These are phyloP conservation scores for Arvicanthis niloticus DNA, from an alignment of 2,113 vertebrate species.

Conservation along the genomic window DNA sequence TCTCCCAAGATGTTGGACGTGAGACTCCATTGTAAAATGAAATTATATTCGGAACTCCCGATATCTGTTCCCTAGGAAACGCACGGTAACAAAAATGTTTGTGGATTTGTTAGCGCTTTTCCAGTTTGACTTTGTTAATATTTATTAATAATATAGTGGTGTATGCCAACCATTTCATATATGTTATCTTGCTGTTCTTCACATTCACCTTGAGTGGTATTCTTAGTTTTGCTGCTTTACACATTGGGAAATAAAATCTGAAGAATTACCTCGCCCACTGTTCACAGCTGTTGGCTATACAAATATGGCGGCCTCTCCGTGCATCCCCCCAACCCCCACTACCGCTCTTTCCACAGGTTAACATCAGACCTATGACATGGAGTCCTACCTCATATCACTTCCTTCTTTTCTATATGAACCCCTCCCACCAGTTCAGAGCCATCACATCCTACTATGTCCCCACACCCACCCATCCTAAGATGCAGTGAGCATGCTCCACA, in stretches of 20 bases:
- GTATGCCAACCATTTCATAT: background rate
- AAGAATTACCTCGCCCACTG: background rate
- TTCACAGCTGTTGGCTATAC: background rate
- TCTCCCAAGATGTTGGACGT: background rate
- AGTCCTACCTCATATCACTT: background rate
- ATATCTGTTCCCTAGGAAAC: background rate
- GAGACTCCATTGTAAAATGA: background rate
- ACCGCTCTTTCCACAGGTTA: background rate
- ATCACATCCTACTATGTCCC: background rate
- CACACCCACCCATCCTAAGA: background rate
- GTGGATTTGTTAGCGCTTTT: background rate
- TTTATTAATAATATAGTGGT: background rate
- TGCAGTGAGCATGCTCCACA: background rate
- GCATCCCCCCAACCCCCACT: too few species aligned
- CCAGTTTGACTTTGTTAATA: background rate
- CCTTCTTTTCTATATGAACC: background rate
- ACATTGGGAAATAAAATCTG: background rate
- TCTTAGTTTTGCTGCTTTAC: conserved; percentile 1
- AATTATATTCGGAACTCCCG: background rate
- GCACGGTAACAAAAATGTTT: background rate
- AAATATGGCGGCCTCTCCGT: background rate
- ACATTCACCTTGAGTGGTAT: background rate
- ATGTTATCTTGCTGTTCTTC: background rate
- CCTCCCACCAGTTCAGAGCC: background rate
- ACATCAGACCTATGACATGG: background rate